Base-by-base conservation (phyloP, 2,888 invertebrate genomes). In the Vesta saturnalis region DNA sequence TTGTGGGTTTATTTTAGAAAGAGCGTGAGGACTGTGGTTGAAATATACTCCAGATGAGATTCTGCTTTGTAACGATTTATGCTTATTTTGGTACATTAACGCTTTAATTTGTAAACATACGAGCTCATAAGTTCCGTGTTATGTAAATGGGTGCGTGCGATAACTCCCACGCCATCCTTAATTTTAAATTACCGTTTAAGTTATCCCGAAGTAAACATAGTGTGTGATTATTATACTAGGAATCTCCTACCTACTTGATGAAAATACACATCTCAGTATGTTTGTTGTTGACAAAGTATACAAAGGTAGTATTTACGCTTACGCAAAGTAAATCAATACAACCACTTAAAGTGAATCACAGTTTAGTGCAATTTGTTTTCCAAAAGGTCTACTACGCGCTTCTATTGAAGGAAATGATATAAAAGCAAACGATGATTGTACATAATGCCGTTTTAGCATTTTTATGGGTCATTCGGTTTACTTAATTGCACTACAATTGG, bases 401-500 rank as follows among this genome's bases (percentile, higher is more conserved):
- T 59, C 54, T 60, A 21, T 59, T 60, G 60, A 47, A 60, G 46
- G 60, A 55, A 56, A 59, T 54, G 60, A 52, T 60, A 59, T 59
- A 59, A 65, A 65, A 60, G 65, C 65, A 65, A 64, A 60, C 65
- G 55, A 21, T 55, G 23, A 54, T 60, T 64, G 58, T 64, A 43
- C n/a, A 10, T 30, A 10, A 60, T 58, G 60, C 57, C 61, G 43
- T 61, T 67, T 71, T 66, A 70, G 70, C 68, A 71, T 74, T 74
- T 74, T 67, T 64, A 46, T 72, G 74, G 69, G 60, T 70, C 73
- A 69, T 55, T 73, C 60, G 67, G 64, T 65, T 71, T 71, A 63
- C 71, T 74, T 74, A 74, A 73, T 73, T 71, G 74, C 73, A 60
- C 67, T 71, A 72, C 73, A 74, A 74, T 74, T 73, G 73, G 63